phyloP scores from a whole-genome alignment of 2,888 invertebrate species.

The Prosopocoilus inquinatus region DNA sequence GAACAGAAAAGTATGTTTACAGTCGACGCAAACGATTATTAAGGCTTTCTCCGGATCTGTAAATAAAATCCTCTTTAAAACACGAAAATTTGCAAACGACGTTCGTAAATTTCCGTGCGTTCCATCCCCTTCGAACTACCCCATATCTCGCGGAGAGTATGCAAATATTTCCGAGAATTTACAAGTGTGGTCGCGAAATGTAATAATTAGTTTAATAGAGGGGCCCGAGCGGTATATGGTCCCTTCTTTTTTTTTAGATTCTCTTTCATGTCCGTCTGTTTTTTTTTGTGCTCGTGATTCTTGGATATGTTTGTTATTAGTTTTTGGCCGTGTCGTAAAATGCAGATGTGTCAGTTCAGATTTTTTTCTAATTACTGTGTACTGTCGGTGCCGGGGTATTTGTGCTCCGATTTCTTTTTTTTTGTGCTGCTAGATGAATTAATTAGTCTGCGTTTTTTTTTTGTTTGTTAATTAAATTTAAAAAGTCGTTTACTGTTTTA shows the following conservation, averaged over 20 bases:
- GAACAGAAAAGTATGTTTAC: too few species aligned
- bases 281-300: not conserved
- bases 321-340: constrained; percentile 1
- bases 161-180: constrained; percentile 36
- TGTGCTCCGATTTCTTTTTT: too few species aligned
- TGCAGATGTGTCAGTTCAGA: not conserved
- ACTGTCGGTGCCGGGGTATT: too few species aligned
- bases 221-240: constrained; percentile 16
- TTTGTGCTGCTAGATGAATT: not conserved
- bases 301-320: not conserved
- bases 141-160: constrained; percentile 26
- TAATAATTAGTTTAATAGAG: constrained; percentile 32
- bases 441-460: constrained; percentile 5
- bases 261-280: not conserved
- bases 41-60: not conserved
- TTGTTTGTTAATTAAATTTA: not conserved
- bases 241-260: constrained; percentile 1
- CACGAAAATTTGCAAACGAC: constrained; percentile 39
- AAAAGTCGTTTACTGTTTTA: too few species aligned
- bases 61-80: constrained; percentile 33
- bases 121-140: constrained; percentile 26
- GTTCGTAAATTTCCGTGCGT: constrained; percentile 39
- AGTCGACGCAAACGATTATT: too few species aligned
- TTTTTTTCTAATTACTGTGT: too few species aligned
- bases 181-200: constrained; percentile 32